Base-by-base conservation (phyloP, 2,797 vertebrate species). In the Scolopax rusticola region DNA sequence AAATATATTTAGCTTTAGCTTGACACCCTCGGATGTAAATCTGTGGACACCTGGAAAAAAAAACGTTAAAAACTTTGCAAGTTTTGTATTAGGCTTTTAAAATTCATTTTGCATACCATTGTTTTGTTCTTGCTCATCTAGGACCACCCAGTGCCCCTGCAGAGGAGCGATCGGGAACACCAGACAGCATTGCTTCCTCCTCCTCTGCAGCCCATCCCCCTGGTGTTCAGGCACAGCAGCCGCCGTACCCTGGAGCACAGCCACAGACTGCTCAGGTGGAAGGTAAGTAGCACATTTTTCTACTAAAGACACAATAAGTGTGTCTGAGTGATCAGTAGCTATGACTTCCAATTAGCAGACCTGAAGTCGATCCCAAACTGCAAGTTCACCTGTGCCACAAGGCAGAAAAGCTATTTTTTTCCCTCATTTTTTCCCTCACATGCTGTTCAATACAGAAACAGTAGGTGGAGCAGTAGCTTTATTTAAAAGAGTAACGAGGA, bases 141-240 rank as follows among this genome's bases (percentile, higher is more conserved):
- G 99, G 98, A 71, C 98, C 99, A 87, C 98, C 99, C 83, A 98
- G 98, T 77, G 98, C 98, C 81, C 98, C 98, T 48, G 95, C 98
- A 87, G 99, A 99, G 97, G 99, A 99, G 95, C 99, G 99, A 73
- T 99, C 99, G 2, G 99, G 99, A 89, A 99, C 99, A 5, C 99
- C 99, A 0, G 99, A 99, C 97, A 99, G 99, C 98, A 99, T 99
- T 5, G 98, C 99, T 95, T 99, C 99, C 33, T 99, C 99, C 25
- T 99, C 99, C 6, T 99, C 99, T 85, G 98, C 99, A 54, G 98
- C 99, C 33, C 99, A 98, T 78, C 99, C 99, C 11, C 98, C 99
- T 50, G 99, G 98, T 70, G 98, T 98, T 87, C 98, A 99, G 80
- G 97, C 98, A 25, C 99, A 99, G 90, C 99, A 99, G 88, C 97